Base-by-base conservation (phyloP, 2,113 vertebrate species). In the Carlito syrichta region DNA sequence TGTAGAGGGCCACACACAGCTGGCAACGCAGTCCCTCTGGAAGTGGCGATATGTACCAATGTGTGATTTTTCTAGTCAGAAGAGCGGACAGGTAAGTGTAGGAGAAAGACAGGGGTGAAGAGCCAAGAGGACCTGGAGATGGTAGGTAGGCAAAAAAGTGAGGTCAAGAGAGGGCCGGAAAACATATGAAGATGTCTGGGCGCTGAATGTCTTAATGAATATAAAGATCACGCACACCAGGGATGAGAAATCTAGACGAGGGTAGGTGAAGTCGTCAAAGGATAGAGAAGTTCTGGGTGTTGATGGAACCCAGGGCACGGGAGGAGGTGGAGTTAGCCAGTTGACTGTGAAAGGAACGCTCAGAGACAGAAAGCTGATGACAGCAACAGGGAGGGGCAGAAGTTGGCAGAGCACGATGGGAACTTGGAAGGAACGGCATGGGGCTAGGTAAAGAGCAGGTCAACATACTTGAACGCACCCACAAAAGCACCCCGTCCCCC, bases 231-330 rank as follows among this genome's bases (percentile, higher is more conserved):
- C 32, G 73, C 54, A 1, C 56, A 2, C 43, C 13, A 3, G 27
- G 73, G 63, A 94, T 11, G n/a, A 63, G 56, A 63, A 32, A 69
- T 79, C 27, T 8, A 60, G 82, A 90, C 38, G 16, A 45, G 32
- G 74, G 58, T 45, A 16, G 6, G 38, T 25, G 8, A 79, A 32
- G 35, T 35, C 43, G 10, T 16, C 1, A 19, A 48, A 4, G 7
- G 56, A 83, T 16, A 73, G 19, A 71, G 73, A 60, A 22, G n/a
- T 50, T 77, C 30, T 11, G 7, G 69, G 13, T 63, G 66, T 40
- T 11, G 11, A 40, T 2, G 1, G 7, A 52, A 56, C 38, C 8
- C 43, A 25, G 0, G 35, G 20, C 7, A 16, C 1, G n/a, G 62
- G 35, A 58, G 56, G 32, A 54, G 54, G 56, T 40, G 8, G 7